Evolutionary conservation across 2,888 invertebrate species (phyloP).

Genomic region (Agrochola circellaris): DNA sequence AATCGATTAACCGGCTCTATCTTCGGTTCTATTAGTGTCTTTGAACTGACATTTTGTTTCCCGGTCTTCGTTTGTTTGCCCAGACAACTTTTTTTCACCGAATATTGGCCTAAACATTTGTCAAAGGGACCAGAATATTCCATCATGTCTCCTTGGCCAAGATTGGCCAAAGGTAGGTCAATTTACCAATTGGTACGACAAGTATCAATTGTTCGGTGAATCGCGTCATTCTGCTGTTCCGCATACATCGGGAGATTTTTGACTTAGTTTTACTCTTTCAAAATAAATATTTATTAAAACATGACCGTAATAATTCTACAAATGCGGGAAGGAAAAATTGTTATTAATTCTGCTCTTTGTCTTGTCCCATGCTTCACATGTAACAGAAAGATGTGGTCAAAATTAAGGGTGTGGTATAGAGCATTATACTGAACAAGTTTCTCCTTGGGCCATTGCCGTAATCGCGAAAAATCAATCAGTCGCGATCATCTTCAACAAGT

Average conservation of each 20-base stretch:
- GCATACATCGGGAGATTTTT: conserved; percentile 48
- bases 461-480: not conserved
- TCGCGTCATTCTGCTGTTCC: conserved; percentile 76
- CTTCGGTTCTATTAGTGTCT: not conserved
- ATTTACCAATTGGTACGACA: conserved; percentile 84
- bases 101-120: conserved; percentile 36
- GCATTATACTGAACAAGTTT: not conserved
- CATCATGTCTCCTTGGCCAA: conserved; percentile 69
- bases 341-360: not conserved
- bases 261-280: conserved; percentile 6
- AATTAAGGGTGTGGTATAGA: not conserved
- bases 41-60: not conserved
- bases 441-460: not conserved
- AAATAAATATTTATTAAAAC: not conserved
- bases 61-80: too few species aligned
- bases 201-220: conserved; percentile 81
- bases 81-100: not conserved
- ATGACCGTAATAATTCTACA: not conserved
- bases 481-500: too few species aligned
- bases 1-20: not conserved
- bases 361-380: not conserved
- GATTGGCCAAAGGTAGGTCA: conserved; percentile 82
- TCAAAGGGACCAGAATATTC: conserved; percentile 60
- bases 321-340: conserved; percentile 17
- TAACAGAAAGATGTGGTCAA: too few species aligned